These are phyloP conservation scores for Blastobasis adustella DNA, from an alignment of 2,888 invertebrate species.

Conservation along the genomic window DNA sequence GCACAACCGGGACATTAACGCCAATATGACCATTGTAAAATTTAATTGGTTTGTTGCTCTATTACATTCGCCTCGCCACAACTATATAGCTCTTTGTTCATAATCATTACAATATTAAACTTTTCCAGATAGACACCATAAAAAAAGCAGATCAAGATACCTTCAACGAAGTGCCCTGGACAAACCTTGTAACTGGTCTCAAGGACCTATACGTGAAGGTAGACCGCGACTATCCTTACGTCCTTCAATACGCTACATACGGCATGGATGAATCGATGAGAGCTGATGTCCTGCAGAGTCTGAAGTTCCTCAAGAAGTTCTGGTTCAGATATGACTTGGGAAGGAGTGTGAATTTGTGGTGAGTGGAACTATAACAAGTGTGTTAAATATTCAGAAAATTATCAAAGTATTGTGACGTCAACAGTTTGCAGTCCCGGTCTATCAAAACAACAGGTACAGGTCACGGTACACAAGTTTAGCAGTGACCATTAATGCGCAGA, in stretches of 20 bases:
- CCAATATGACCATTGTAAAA: no score
- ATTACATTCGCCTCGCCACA: no score
- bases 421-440: no score
- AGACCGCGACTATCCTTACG: conserved; percentile 47
- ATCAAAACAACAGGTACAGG: no score
- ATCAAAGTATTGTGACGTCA: no score
- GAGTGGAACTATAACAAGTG: conserved; percentile 1
- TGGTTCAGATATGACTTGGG: conserved; percentile 47
- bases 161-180: conserved; percentile 45
- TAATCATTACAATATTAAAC: background rate
- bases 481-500: no score
- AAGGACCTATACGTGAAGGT: conserved; percentile 44
- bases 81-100: no score
- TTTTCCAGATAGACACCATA: conserved; percentile 32
- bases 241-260: conserved; percentile 47
- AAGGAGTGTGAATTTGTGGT: conserved; percentile 49
- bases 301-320: conserved; percentile 32
- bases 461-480: no score
- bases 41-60: no score
- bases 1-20: no score
- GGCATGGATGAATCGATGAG: conserved; percentile 36
- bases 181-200: conserved; percentile 41
- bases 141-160: conserved; percentile 26
- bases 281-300: conserved; percentile 19
- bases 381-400: no score